Evolutionary conservation across 2,113 vertebrate genomes (phyloP).

Genomic region (Steatornis caripensis): DNA sequence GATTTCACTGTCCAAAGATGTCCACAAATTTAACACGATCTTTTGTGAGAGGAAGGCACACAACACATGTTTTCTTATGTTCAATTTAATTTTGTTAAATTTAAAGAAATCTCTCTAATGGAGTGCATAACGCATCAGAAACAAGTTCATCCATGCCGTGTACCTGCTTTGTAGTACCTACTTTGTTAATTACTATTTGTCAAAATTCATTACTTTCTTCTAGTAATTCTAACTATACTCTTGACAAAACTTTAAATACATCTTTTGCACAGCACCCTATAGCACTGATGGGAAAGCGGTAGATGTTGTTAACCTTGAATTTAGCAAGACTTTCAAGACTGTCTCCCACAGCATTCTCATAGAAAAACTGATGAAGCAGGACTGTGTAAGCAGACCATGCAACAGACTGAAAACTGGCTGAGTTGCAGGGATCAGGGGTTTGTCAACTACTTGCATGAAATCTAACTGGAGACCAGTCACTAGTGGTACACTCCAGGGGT

Average conservation of each 20-base stretch:
- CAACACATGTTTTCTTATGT: background rate
- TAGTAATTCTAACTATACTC: background rate
- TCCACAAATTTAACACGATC: background rate
- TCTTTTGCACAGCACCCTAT: background rate
- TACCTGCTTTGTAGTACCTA: background rate
- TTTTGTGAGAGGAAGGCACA: background rate
- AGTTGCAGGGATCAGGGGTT: background rate
- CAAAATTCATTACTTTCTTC: background rate
- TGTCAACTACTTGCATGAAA: background rate
- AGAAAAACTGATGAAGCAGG: background rate
- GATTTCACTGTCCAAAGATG: slow-evolving; percentile 7
- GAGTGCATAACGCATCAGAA: background rate
- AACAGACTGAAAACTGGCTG: background rate
- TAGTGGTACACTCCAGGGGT: background rate
- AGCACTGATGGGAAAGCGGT: background rate
- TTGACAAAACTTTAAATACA: background rate
- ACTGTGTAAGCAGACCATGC: background rate
- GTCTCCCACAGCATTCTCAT: background rate
- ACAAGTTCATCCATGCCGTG: background rate
- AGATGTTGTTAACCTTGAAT: background rate
- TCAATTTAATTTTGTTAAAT: background rate
- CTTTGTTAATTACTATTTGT: background rate
- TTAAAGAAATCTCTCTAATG: background rate
- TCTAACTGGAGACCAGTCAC: background rate
- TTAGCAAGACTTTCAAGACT: background rate